Evolutionary conservation across 2,113 vertebrate species (phyloP).

Genomic region (Lophotis ruficrista): DNA sequence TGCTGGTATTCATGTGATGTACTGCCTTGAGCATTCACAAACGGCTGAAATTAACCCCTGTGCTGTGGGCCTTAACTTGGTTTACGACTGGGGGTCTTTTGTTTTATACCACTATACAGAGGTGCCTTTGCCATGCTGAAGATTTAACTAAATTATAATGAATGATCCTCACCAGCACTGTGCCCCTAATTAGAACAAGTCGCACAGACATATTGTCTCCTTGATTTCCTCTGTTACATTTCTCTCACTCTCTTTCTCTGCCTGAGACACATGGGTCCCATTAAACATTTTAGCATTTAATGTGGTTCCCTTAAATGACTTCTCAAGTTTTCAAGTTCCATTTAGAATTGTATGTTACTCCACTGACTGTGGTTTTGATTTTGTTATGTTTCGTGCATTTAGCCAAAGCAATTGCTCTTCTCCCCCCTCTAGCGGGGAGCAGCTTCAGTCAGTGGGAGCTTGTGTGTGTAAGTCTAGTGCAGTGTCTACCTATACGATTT

Average conservation of each 20-base stretch:
- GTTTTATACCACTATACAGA: slow-evolving; percentile 72
- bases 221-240: slow-evolving; percentile 83
- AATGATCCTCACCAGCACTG: slow-evolving; percentile 78
- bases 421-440: slow-evolving; percentile 74
- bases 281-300: slow-evolving; percentile 85
- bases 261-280: slow-evolving; percentile 84
- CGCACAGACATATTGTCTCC: slow-evolving; percentile 85
- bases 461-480: fast-evolving
- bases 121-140: slow-evolving; percentile 76
- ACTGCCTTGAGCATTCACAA: slow-evolving; percentile 52
- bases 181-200: slow-evolving; percentile 87
- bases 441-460: not conserved
- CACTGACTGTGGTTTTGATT: slow-evolving; percentile 78
- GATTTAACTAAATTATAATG: slow-evolving; percentile 81
- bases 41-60: slow-evolving; percentile 69
- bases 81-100: slow-evolving; percentile 60
- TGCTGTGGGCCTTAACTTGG: slow-evolving; percentile 51
- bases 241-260: slow-evolving; percentile 81
- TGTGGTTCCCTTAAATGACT: slow-evolving; percentile 87
- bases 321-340: slow-evolving; percentile 84
- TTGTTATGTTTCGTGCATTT: slow-evolving; percentile 62
- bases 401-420: slow-evolving; percentile 65
- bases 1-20: slow-evolving; percentile 70
- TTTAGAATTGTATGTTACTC: slow-evolving; percentile 80
- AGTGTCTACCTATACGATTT: not conserved